phyloP scores from a whole-genome alignment of 2,797 vertebrate species.

The Scyliorhinus canicula region DNA sequence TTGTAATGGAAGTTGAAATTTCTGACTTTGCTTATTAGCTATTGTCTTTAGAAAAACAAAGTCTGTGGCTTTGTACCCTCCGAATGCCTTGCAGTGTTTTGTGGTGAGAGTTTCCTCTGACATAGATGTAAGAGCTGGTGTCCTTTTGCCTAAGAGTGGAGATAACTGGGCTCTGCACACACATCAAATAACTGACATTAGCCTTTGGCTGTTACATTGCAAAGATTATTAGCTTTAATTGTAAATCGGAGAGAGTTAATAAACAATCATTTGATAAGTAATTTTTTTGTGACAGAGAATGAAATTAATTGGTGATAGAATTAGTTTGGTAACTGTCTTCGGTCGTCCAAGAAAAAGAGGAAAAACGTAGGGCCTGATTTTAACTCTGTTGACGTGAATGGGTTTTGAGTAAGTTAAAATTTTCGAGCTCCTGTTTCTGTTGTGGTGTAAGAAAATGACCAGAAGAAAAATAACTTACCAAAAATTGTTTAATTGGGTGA shows the following conservation, averaged over 20 bases:
- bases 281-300: neutral
- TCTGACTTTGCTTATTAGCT: neutral
- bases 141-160: neutral
- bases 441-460: neutral
- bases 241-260: no score
- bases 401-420: no score
- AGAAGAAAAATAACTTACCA: neutral
- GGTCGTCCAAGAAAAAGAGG: neutral
- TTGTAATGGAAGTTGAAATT: neutral
- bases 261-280: no score
- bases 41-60: neutral
- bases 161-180: neutral
- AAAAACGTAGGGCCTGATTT: neutral
- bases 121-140: neutral
- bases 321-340: neutral
- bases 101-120: neutral
- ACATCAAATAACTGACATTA: neutral
- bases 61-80: neutral
- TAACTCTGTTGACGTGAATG: no score
- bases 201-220: neutral
- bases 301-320: neutral
- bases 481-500: constrained; percentile 6
- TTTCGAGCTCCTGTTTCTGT: neutral
- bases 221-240: neutral
- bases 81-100: constrained; percentile 14